phyloP scores from a whole-genome alignment of 2,113 vertebrate species.

The Vimba vimba region DNA sequence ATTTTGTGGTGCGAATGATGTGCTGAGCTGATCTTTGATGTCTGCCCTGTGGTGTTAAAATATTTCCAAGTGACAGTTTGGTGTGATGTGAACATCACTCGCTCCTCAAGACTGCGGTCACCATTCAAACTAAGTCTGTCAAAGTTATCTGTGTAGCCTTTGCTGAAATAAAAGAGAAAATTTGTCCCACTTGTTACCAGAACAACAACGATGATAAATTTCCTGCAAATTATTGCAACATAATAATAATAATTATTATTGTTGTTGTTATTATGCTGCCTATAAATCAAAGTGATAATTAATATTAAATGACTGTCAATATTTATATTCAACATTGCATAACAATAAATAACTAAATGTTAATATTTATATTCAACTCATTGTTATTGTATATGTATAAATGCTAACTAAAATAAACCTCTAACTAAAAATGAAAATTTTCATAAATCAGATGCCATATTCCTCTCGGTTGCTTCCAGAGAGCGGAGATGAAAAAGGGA shows the following conservation, averaged over 20 bases:
- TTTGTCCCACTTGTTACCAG: neutral
- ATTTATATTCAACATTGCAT: neutral
- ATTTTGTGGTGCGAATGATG: neutral
- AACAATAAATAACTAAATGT: neutral
- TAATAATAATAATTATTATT: neutral
- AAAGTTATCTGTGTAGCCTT: neutral
- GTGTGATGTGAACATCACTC: slow-evolving; percentile 14
- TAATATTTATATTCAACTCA: too few relatives aligned
- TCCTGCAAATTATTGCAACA: neutral
- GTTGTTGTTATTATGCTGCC: neutral
- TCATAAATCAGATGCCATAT: neutral
- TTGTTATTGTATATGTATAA: too few relatives aligned
- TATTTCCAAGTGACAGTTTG: neutral
- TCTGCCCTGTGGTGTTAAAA: slow-evolving; percentile 42
- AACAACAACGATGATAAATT: neutral
- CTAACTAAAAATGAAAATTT: neutral
- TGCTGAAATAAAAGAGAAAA: neutral
- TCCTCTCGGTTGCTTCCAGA: neutral
- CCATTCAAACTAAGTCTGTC: neutral
- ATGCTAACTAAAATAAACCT: neutral
- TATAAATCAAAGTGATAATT: neutral
- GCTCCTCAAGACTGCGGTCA: neutral
- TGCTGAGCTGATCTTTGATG: slow-evolving; percentile 23
- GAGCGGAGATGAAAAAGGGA: neutral
- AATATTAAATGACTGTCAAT: neutral